Percentiles rank a stretch among this genome's conserved stretches.
Conservation (phyloP, 2,888 invertebrate genomes). For the Meghimatium bilineatum region DNA sequence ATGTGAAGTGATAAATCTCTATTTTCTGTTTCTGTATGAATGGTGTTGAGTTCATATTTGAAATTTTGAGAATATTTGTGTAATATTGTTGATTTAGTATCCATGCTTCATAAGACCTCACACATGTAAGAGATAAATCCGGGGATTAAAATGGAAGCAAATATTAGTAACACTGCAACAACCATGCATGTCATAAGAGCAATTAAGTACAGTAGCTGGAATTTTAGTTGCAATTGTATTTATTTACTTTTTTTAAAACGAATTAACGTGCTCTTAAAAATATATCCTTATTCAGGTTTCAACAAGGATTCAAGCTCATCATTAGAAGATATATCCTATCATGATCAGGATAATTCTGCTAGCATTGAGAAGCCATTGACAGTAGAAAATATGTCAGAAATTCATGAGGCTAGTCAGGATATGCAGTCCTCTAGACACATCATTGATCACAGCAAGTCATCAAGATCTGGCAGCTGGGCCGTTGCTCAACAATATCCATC, state of each 20-base stretch:
- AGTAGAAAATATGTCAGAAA: neutral
- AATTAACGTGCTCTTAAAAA: neutral
- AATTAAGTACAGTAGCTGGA: too few species aligned
- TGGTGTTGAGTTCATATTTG: too few species aligned
- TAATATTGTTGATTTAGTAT: too few species aligned
- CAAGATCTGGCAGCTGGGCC: constrained; percentile 62
- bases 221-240: neutral
- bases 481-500: constrained; percentile 62
- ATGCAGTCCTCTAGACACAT: constrained; percentile 62
- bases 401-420: neutral
- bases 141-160: too few species aligned
- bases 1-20: too few species aligned
- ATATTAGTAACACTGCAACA: too few species aligned
- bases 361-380: neutral
- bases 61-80: too few species aligned
- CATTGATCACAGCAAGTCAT: constrained; percentile 57
- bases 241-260: neutral
- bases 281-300: neutral
- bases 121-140: too few species aligned
- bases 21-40: too few species aligned
- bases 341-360: constrained; percentile 8
- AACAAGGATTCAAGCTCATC: neutral
- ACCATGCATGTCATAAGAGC: too few species aligned
- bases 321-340: neutral
- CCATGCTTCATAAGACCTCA: too few species aligned